Evolutionary conservation across 2,113 vertebrate species (phyloP), one percentile per base, ranked within the genome.

Genomic region (Notarius lentiginosus): DNA sequence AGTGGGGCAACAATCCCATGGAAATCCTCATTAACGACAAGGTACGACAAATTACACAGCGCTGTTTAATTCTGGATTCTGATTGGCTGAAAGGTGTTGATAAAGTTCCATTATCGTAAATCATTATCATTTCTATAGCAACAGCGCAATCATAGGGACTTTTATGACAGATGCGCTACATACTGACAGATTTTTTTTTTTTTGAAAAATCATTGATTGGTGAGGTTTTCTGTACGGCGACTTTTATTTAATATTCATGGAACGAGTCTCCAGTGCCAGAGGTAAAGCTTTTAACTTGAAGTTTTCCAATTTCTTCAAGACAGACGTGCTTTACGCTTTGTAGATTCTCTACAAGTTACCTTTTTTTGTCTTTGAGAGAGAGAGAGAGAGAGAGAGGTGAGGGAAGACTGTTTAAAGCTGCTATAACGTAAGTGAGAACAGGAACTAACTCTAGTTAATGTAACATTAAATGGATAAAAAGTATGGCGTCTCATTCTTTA

Each of bases 1-100:
- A 99, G 92, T 99, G 97, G 98, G 97, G 98, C 41, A 98, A 96
- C 93, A 98, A 99, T 91, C 97, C 97, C 34, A 99, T 99, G 97
- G 98, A 99, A 93, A 96, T 99, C 83, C 96, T 99, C 90, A 99
- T 99, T 90, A 99, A 99, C 0, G 98, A 99, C 93, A 99, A 99
- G 97, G 98, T 79, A 90, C 22, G 0, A 20, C 15, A 1, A 56
- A 27, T 56, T 58, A 56, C 1, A 30, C 76, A 22, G 18, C 10
- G 5, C 49, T 14, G 47, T 5, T 27, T 24, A n/a, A 7, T 15
- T 27, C 51, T 55, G 51, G 24, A 55, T 77, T 55, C 75, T n/a
- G 49, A 77, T 51, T 76, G 73, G 73, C 27, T 8, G 1, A n/a
- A 79, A 9, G 51, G 22, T n/a, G 10, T 7, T 41, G 18, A 49